Conservation (phyloP, 2,797 vertebrate genomes). For the Graptemys geographica region DNA sequence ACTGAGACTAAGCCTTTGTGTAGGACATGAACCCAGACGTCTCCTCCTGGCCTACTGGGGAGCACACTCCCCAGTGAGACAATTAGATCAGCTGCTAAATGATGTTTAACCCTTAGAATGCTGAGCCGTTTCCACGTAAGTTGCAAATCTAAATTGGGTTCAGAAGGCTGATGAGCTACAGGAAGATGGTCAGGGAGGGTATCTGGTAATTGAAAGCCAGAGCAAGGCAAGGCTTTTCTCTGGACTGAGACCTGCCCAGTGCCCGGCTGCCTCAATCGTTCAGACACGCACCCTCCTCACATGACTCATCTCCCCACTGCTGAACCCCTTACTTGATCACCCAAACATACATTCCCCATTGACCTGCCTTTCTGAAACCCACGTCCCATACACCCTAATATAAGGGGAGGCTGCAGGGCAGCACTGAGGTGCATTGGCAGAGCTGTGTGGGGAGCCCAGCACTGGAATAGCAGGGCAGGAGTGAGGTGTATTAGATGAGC, state of each 20-base stretch:
- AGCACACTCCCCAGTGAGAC: not conserved
- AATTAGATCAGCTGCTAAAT: not conserved
- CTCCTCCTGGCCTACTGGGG: not conserved
- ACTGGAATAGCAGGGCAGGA: not conserved
- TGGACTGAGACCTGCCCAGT: not conserved
- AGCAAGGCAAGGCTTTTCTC: slow-evolving; percentile 45
- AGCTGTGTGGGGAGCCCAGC: not conserved
- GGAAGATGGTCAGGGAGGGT: slow-evolving; percentile 6
- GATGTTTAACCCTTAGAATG: not conserved
- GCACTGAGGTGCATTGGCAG: not conserved
- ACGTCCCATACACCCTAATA: not conserved
- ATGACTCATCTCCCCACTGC: not conserved
- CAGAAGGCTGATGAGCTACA: slow-evolving; percentile 38
- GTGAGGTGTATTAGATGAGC: not conserved
- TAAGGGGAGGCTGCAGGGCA: not conserved
- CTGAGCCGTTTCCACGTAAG: not conserved
- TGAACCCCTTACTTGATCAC: slow-evolving; percentile 23
- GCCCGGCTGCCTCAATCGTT: not conserved
- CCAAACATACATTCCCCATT: not conserved
- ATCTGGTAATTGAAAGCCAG: slow-evolving; percentile 17
- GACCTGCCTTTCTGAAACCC: not conserved
- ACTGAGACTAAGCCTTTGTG: not conserved
- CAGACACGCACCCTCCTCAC: not conserved
- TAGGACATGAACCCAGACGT: not conserved
- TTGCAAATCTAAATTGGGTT: not conserved